phyloP scores from a whole-genome alignment of 2,888 invertebrate species.

The Opisthograptis luteolata region DNA sequence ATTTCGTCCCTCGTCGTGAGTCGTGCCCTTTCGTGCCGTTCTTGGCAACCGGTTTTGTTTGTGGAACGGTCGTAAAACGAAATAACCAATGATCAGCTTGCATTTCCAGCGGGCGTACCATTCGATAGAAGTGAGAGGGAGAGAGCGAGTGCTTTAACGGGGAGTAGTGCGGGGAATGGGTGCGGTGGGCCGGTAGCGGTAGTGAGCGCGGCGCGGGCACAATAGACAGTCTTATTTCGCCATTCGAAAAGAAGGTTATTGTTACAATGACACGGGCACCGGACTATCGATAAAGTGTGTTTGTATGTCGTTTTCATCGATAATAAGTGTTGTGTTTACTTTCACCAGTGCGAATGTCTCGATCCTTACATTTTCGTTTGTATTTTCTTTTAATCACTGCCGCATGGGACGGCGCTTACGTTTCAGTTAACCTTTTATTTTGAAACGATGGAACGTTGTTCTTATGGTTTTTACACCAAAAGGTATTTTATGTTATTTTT shows the following conservation, averaged over 20 bases:
- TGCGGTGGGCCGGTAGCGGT: constrained; percentile 62
- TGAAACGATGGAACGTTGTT: constrained; percentile 91
- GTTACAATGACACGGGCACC: constrained; percentile 78
- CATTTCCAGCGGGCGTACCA: constrained; percentile 69
- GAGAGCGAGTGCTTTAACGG: constrained; percentile 21
- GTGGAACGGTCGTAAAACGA: constrained; percentile 73
- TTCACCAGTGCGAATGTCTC: constrained; percentile 84
- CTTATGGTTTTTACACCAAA: constrained; percentile 92
- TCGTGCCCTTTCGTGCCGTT: constrained; percentile 77
- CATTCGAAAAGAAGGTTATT: constrained; percentile 80
- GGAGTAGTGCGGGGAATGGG: constrained; percentile 63
- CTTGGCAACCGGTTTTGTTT: constrained; percentile 81
- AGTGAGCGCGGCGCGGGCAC: constrained; percentile 45
- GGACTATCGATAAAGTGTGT: constrained; percentile 84
- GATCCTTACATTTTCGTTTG: constrained; percentile 80
- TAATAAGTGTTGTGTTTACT: constrained; percentile 84
- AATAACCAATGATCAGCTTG: constrained; percentile 62
- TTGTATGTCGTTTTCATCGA: constrained; percentile 84
- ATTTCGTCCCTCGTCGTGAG: constrained; percentile 79
- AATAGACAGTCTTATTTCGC: constrained; percentile 74
- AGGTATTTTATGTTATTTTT: constrained; percentile 88
- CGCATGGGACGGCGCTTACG: constrained; percentile 82
- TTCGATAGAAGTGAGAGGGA: constrained; percentile 69
- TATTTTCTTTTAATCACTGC: constrained; percentile 78
- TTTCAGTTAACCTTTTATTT: constrained; percentile 84